Percentiles rank a stretch among this genome's conserved stretches.
These are phyloP conservation scores for Gymnocephalus cernua DNA, from an alignment of 2,113 vertebrate genomes.

Conservation along the genomic window DNA sequence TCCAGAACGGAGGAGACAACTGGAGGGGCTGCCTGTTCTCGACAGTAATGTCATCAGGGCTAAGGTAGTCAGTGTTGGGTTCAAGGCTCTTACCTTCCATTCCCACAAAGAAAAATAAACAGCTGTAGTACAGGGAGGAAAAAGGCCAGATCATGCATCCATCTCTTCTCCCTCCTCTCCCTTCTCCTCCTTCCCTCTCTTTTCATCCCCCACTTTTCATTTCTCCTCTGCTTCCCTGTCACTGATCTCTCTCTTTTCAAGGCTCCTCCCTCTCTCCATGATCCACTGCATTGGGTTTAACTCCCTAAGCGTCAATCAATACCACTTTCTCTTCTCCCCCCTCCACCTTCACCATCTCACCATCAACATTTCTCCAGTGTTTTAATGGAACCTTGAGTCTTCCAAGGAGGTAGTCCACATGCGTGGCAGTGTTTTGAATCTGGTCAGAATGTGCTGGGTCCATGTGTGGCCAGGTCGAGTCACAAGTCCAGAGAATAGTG, in stretches of 20 bases:
- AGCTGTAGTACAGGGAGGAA: neutral
- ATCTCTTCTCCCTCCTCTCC: neutral
- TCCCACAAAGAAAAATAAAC: neutral
- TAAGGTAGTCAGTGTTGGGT: neutral
- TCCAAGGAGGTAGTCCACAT: neutral
- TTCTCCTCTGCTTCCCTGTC: constrained; percentile 48
- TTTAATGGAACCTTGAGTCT: constrained; percentile 6
- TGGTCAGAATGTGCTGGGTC: neutral
- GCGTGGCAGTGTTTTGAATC: neutral
- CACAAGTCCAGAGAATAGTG: too few relatives aligned
- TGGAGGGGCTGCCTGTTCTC: neutral
- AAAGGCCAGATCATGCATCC: neutral
- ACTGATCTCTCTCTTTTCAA: constrained; percentile 74
- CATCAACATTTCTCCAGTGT: neutral
- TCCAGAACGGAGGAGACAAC: neutral
- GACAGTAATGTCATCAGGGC: neutral
- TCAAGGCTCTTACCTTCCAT: neutral
- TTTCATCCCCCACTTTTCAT: neutral
- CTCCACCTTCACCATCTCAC: neutral
- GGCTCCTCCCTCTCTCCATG: constrained; percentile 67
- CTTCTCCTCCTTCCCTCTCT: neutral
- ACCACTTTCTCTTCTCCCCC: constrained; percentile 37
- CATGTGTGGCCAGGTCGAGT: too few relatives aligned
- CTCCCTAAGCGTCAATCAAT: constrained; percentile 82
- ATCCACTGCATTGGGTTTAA: constrained; percentile 78